Evolutionary conservation across 2,797 vertebrate genomes (phyloP).

Genomic region (Sebastes iracundus): DNA sequence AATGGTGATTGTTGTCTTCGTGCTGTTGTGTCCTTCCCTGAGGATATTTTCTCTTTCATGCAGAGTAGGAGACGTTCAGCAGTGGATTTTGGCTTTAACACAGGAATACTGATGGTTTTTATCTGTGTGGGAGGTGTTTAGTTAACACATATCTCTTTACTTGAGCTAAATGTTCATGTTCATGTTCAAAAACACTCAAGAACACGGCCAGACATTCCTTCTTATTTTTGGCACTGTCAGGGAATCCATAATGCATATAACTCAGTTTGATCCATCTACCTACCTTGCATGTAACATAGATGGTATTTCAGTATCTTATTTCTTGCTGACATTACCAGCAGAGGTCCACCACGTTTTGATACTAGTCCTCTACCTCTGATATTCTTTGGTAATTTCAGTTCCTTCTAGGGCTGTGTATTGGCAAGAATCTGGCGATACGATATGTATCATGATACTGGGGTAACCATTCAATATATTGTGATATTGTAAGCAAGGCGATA

Average conservation of each 20-base stretch:
- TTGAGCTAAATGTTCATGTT: not conserved
- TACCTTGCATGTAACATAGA: not conserved
- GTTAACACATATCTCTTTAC: not conserved
- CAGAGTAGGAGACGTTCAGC: not conserved
- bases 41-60: not conserved
- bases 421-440: no score
- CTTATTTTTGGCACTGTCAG: not conserved
- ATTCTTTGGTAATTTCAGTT: not conserved
- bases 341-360: not conserved
- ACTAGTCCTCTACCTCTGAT: no score
- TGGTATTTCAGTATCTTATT: not conserved
- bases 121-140: slow-evolving; percentile 1
- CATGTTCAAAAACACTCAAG: not conserved
- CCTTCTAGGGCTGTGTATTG: not conserved
- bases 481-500: no score
- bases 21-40: not conserved
- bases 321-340: not conserved
- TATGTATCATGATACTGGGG: no score
- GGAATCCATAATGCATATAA: not conserved
- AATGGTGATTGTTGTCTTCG: not conserved
- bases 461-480: no score
- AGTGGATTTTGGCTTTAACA: not conserved
- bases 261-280: not conserved
- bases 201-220: not conserved
- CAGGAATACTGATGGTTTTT: not conserved